phyloP scores from a whole-genome alignment of 2,797 vertebrate species.

The Pseudomugil gertrudae region DNA sequence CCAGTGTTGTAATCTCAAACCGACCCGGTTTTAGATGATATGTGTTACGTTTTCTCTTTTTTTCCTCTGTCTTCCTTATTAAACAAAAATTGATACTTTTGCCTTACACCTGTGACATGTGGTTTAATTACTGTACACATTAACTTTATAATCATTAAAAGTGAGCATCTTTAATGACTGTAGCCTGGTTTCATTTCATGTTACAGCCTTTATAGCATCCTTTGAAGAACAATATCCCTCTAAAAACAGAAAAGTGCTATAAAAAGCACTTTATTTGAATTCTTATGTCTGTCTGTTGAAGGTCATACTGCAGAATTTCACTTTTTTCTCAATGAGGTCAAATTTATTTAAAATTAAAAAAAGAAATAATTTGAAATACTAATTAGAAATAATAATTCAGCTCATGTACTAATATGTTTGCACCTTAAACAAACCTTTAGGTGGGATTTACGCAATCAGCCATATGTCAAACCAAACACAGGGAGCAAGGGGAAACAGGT shows the following conservation, averaged over 20 bases:
- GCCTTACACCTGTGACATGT: too few relatives aligned
- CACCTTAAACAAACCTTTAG: not conserved
- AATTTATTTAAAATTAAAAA: not conserved
- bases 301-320: not conserved
- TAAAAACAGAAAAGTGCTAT: not conserved
- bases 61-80: not conserved
- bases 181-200: not conserved
- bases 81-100: not conserved
- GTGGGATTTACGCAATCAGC: slow-evolving; percentile 26
- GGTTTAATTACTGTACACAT: too few relatives aligned
- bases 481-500: slow-evolving; percentile 11
- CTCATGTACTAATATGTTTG: too few relatives aligned
- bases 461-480: slow-evolving; percentile 40
- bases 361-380: too few relatives aligned
- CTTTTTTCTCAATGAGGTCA: not conserved
- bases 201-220: not conserved
- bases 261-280: not conserved
- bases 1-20: too few relatives aligned
- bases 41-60: not conserved
- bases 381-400: too few relatives aligned
- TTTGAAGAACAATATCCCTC: not conserved
- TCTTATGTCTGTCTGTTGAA: not conserved
- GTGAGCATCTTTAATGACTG: not conserved
- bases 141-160: not conserved
- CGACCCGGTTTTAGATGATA: too few relatives aligned